A percentile compares a stretch with the other conserved stretches of the same genome.
Conservation (phyloP, 2,888 invertebrate genomes). For the Limnephilus lunatus region DNA sequence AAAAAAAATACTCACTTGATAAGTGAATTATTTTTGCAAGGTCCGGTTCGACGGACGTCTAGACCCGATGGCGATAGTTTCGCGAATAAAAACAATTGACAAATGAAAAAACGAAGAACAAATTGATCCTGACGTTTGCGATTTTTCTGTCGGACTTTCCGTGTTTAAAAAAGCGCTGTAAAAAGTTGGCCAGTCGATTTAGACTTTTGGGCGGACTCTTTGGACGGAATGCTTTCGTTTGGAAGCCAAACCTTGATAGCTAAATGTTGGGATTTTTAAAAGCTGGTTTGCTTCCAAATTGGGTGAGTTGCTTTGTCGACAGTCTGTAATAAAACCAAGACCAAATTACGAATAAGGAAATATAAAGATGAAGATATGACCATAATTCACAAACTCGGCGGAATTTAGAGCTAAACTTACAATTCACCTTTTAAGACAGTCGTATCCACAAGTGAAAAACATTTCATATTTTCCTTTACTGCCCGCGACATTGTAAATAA, state of each 20-base stretch:
- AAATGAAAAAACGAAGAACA: slow-evolving; percentile 18
- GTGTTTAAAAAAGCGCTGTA: slow-evolving; percentile 25
- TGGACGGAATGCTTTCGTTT: not conserved
- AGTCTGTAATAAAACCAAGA: too few relatives aligned
- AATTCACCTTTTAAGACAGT: too few relatives aligned
- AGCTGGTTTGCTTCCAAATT: not conserved
- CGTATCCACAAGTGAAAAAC: too few relatives aligned
- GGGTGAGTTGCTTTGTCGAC: not conserved
- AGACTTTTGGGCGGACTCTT: not conserved
- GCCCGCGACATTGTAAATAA: too few relatives aligned
- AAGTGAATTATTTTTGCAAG: not conserved
- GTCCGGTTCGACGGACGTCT: slow-evolving; percentile 22
- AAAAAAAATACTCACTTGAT: not conserved
- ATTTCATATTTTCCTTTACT: too few relatives aligned
- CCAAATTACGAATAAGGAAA: not conserved
- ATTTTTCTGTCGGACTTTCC: slow-evolving; percentile 9
- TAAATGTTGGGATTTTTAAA: not conserved
- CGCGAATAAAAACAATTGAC: slow-evolving; percentile 31
- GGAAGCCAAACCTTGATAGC: not conserved
- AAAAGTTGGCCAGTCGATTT: slow-evolving; percentile 24
- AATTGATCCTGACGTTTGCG: slow-evolving; percentile 21
- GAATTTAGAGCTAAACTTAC: too few relatives aligned
- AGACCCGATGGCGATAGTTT: not conserved
- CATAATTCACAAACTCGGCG: too few relatives aligned
- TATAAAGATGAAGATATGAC: not conserved